These are phyloP conservation scores for Sarcophaga caerulescens DNA, from an alignment of 2,888 invertebrate genomes.

Conservation along the genomic window DNA sequence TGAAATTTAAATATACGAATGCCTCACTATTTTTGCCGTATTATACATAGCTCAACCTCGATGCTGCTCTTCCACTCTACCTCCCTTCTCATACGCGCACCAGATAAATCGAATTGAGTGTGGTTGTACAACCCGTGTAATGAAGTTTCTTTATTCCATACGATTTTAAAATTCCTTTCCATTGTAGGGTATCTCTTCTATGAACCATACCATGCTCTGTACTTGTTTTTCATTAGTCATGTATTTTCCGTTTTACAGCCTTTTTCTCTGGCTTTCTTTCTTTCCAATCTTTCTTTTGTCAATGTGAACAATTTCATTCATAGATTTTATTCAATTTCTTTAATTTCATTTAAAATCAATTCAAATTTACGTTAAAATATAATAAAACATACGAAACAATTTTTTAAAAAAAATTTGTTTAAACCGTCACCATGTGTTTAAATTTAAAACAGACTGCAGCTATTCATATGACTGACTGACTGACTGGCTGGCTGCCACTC, in stretches of 20 bases:
- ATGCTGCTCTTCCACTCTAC: too few relatives aligned
- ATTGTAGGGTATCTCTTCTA: too few relatives aligned
- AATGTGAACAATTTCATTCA: slow-evolving; percentile 35
- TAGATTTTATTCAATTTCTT: slow-evolving; percentile 28
- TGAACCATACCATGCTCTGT: neutral
- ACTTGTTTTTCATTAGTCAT: neutral
- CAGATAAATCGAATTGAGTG: too few relatives aligned
- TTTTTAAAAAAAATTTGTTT: neutral
- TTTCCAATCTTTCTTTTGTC: neutral
- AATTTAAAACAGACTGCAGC: neutral
- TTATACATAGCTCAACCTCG: too few relatives aligned
- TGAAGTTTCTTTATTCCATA: too few relatives aligned
- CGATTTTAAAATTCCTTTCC: too few relatives aligned
- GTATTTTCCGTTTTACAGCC: neutral
- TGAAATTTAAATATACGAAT: too few relatives aligned
- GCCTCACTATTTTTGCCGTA: too few relatives aligned
- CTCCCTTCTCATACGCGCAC: too few relatives aligned
- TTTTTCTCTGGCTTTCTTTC: slow-evolving; percentile 30
- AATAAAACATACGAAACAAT: slow-evolving; percentile 4
- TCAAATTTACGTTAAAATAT: slow-evolving; percentile 31
- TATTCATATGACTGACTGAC: neutral
- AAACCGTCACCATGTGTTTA: neutral
- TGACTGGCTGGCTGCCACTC: neutral
- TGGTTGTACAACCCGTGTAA: too few relatives aligned
- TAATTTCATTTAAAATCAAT: slow-evolving; percentile 34